Evolutionary conservation across 2,797 vertebrate species (phyloP).

Genomic region (Onychomys arenicola): DNA sequence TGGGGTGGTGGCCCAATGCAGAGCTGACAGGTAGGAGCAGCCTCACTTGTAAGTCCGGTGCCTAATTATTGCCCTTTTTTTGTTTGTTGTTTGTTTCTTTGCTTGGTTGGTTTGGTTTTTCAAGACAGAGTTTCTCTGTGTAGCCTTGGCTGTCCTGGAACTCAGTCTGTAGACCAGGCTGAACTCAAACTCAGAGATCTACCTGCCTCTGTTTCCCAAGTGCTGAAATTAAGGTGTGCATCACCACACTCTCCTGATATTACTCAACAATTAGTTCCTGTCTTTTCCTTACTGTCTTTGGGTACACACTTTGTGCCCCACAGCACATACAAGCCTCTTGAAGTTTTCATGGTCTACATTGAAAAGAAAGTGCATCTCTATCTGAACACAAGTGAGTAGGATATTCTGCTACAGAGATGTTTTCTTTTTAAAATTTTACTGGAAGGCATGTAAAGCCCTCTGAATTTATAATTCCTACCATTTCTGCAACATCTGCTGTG

Average conservation of each 20-base stretch:
- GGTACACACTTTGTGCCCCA: background rate
- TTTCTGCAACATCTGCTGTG: background rate
- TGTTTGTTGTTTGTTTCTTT: background rate
- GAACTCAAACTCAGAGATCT: background rate
- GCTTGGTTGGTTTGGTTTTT: background rate
- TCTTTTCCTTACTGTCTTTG: background rate
- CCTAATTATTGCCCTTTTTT: accelerated
- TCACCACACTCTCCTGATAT: background rate
- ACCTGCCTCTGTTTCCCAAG: background rate
- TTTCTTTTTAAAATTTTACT: background rate
- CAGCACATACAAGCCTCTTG: background rate
- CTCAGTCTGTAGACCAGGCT: background rate
- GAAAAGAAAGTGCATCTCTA: background rate
- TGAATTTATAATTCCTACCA: background rate
- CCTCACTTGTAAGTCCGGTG: background rate
- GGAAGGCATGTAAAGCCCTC: background rate
- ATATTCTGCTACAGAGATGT: background rate
- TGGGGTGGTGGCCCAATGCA: constrained; percentile 97
- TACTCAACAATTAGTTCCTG: background rate
- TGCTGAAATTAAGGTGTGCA: background rate
- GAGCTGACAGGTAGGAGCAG: constrained; percentile 92
- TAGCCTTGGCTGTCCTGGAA: background rate
- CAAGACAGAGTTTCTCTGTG: background rate
- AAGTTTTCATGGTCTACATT: background rate
- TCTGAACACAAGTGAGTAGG: background rate